phyloP scores from a whole-genome alignment of 1,140 invertebrate species.

The Ectropis grisescens region DNA sequence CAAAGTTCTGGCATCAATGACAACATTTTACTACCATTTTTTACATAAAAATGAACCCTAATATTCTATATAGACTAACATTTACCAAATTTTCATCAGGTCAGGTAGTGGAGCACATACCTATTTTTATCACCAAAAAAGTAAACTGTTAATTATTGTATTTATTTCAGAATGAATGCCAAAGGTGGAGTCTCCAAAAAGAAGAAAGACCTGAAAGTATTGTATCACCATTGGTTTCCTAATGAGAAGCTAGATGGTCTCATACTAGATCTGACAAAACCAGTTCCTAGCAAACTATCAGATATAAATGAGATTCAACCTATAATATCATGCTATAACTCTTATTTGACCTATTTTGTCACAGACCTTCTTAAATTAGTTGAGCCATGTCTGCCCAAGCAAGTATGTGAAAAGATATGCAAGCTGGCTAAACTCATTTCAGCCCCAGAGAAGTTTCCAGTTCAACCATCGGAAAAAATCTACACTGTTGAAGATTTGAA shows the following conservation, averaged over 20 bases:
- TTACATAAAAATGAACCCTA: too few species aligned
- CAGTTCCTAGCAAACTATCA: slow-evolving; percentile 33
- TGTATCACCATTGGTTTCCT: slow-evolving; percentile 54
- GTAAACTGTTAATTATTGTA: slow-evolving; percentile 2
- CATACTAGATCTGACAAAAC: slow-evolving; percentile 41
- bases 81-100: too few species aligned
- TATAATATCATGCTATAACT: slow-evolving; percentile 44
- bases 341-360: slow-evolving; percentile 43
- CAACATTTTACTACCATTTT: too few species aligned
- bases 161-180: slow-evolving; percentile 18
- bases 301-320: slow-evolving; percentile 44
- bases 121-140: too few species aligned
- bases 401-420: slow-evolving; percentile 32
- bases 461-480: slow-evolving; percentile 18
- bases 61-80: too few species aligned
- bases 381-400: slow-evolving; percentile 30
- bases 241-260: slow-evolving; percentile 34
- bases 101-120: too few species aligned
- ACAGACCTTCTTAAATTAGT: slow-evolving; percentile 38
- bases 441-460: slow-evolving; percentile 24
- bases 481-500: slow-evolving; percentile 49
- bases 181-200: slow-evolving; percentile 17
- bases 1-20: too few species aligned
- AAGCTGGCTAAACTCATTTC: slow-evolving; percentile 46
- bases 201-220: slow-evolving; percentile 29